Evolutionary conservation across 2,113 vertebrate species (phyloP).

Genomic region (Neolamprologus variostigma): DNA sequence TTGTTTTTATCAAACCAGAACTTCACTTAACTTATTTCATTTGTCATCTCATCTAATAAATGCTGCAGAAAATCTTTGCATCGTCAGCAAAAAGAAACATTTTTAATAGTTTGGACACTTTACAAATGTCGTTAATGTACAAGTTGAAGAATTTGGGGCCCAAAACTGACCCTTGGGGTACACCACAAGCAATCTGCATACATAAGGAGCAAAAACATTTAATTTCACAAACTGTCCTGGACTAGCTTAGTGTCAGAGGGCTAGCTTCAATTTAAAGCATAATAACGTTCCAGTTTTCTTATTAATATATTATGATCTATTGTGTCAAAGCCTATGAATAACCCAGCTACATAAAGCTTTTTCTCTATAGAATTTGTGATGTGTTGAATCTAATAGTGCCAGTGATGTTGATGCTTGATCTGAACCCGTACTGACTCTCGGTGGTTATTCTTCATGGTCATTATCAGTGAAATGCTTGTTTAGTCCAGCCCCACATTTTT

Average conservation of each 20-base stretch:
- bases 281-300: background rate
- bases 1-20: background rate
- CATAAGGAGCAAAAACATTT: background rate
- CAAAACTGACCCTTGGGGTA: background rate
- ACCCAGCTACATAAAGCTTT: background rate
- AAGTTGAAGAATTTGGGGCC: background rate
- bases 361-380: background rate
- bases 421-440: background rate
- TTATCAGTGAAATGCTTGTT: background rate
- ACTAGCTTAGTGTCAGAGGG: background rate
- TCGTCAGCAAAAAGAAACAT: background rate
- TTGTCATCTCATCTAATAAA: background rate
- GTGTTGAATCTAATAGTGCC: background rate
- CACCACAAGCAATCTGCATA: background rate
- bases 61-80: background rate
- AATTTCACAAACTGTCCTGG: background rate
- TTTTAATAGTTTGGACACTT: background rate
- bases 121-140: background rate
- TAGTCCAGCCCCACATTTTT: background rate
- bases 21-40: background rate
- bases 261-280: background rate
- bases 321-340: background rate
- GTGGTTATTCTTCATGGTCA: background rate
- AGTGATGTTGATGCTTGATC: background rate
- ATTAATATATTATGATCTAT: background rate